A percentile compares a stretch with the other conserved stretches of the same genome.
phyloP scores from a whole-genome alignment of 2,113 vertebrate species.

The Melanostigma gelatinosum region DNA sequence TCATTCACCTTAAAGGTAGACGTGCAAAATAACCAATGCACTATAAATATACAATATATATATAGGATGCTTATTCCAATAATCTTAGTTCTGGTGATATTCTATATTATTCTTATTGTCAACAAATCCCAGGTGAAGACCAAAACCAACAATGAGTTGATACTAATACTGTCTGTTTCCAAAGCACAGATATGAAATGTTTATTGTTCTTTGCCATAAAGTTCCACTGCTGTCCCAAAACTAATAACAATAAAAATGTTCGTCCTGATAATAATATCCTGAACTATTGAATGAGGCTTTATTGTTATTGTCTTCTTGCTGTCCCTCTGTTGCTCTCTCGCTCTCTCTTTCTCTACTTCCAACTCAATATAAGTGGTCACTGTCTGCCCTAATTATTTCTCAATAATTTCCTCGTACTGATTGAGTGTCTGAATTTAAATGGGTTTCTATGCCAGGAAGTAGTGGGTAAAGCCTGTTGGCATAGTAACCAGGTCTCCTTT shows the following conservation, averaged over 20 bases:
- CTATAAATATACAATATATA: neutral
- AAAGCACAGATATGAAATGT: neutral
- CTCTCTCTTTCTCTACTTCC: neutral
- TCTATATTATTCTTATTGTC: neutral
- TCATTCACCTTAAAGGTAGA: neutral
- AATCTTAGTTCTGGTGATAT: neutral
- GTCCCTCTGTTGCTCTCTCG: slow-evolving; percentile 11
- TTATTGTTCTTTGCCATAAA: neutral
- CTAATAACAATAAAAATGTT: neutral
- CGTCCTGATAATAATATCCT: neutral
- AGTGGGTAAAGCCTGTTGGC: slow-evolving; percentile 68
- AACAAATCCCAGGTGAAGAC: neutral
- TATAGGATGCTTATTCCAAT: neutral
- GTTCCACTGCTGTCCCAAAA: neutral
- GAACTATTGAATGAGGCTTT: neutral
- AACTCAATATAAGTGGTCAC: slow-evolving; percentile 48
- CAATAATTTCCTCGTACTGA: slow-evolving; percentile 74
- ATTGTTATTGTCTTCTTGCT: neutral
- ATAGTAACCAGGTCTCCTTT: slow-evolving; percentile 71
- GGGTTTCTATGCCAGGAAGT: slow-evolving; percentile 79
- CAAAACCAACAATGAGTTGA: neutral
- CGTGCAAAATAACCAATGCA: neutral
- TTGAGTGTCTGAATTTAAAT: slow-evolving; percentile 78
- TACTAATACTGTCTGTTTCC: neutral
- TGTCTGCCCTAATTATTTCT: slow-evolving; percentile 73